Conservation (phyloP, 2,113 vertebrate genomes). For the Eulemur macaco region DNA sequence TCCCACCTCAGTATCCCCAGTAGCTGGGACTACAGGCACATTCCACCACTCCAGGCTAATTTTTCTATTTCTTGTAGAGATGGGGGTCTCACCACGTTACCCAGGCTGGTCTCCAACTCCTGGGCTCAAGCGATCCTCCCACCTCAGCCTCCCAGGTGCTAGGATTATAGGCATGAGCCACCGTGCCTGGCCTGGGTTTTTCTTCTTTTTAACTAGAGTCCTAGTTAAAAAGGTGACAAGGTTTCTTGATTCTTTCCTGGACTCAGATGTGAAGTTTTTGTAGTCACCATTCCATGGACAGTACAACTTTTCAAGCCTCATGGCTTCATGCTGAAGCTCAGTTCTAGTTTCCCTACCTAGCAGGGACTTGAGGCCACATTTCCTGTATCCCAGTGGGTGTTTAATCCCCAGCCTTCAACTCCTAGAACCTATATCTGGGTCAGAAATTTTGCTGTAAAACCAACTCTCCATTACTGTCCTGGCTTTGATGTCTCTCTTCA, state of each 20-base stretch:
- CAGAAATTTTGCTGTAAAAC: not conserved
- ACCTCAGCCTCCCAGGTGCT: too few relatives aligned
- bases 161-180: too few relatives aligned
- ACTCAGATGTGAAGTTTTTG: not conserved
- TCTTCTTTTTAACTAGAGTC: not conserved
- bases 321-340: not conserved
- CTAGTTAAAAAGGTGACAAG: not conserved
- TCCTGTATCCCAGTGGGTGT: not conserved
- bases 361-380: not conserved
- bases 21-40: too few relatives aligned
- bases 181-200: not conserved
- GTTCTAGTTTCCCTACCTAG: not conserved
- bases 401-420: not conserved
- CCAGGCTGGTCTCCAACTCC: too few relatives aligned
- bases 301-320: not conserved
- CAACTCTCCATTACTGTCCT: not conserved
- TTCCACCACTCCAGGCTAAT: too few relatives aligned
- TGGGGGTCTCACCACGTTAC: too few relatives aligned
- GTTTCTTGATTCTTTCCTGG: not conserved
- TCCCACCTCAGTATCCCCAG: too few relatives aligned
- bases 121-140: too few relatives aligned
- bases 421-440: not conserved
- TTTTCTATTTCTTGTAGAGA: too few relatives aligned
- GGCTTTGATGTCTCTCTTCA: conserved; percentile 35
- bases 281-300: not conserved